Evolutionary conservation across 1,140 invertebrate species (phyloP), one percentile per base, ranked within the genome.

Genomic region (Caenorhabditis brenneri): DNA sequence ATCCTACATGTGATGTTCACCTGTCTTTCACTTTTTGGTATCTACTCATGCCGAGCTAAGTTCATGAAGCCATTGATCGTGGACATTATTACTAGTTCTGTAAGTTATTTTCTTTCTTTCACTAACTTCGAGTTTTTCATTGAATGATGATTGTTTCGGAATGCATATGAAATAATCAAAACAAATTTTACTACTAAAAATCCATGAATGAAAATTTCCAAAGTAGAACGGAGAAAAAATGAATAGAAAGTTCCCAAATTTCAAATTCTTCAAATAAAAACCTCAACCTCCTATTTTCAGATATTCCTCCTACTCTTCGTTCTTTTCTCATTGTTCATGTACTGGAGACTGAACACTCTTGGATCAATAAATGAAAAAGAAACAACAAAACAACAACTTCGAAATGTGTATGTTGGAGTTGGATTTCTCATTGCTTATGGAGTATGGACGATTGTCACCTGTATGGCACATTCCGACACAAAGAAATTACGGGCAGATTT

Each of bases 401-500:
- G 84, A 58, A 85, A 85, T 42, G 31, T 85, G 33, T 85, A 85
- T 42, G 81, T 85, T 7, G 80, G 84, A 16, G 80, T 79, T 27
- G 84, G 79, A 29, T 85, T 85, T 39, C 80, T 85, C 2, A 42
- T 85, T 42, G 80, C 49, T n/a, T 85, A 85, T 46, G 80, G 46
- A 31, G n/a, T 85, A 7, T 85, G 84, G 84, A 33, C 80, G 9
- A 74, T 65, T 6, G 48, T 85, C 22, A 74, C 22, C 49, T 48
- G 42, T 33, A 3, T 69, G 3, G 29, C 51, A 49, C 60, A 46
- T 22, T 65, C 55, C 5, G 81, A 82, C 16, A 82, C 81, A 1
- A 82, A 74, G 27, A 85, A 85, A 55, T n/a, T 85, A 31, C 84
- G 80, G 19, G 84, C 84, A 2, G 84, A 85, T 36, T 85, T 85